Percentiles rank a stretch among this genome's conserved stretches.
Conservation (phyloP, 92 coral and sea anemone species). For the Porites evermanni region DNA sequence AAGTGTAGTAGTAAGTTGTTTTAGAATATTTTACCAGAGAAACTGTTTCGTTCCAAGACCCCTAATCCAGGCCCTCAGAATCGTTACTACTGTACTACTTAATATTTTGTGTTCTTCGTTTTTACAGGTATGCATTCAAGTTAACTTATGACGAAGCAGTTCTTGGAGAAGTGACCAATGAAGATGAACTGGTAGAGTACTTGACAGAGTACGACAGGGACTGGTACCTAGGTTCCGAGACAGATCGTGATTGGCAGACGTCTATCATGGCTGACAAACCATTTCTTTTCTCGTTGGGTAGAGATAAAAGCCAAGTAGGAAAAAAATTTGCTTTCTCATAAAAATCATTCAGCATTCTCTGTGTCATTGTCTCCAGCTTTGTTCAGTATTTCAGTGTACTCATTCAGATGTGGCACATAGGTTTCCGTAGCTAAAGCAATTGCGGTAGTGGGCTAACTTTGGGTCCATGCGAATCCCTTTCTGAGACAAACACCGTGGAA, state of each 20-base stretch:
- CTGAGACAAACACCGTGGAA: no score
- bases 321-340: not conserved
- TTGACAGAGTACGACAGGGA: conserved; percentile 84
- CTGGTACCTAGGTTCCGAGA: conserved; percentile 93
- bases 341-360: not conserved
- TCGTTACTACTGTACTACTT: not conserved
- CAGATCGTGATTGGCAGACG: conserved; percentile 81
- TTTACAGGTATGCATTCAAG: conserved; percentile 91
- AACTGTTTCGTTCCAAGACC: not conserved
- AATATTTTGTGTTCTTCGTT: not conserved
- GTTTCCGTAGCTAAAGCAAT: not conserved
- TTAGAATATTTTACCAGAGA: no score
- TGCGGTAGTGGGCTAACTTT: no score
- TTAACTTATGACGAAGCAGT: conserved; percentile 98
- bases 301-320: conserved; percentile 77
- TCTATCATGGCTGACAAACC: conserved; percentile 84
- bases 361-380: not conserved
- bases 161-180: conserved; percentile 81
- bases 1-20: no score
- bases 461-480: no score
- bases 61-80: not conserved
- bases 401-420: not conserved
- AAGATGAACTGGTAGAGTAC: conserved; percentile 80
- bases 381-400: not conserved
- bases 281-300: conserved; percentile 87